Conservation (phyloP, 2,113 vertebrate species). For the Carassius auratus region DNA sequence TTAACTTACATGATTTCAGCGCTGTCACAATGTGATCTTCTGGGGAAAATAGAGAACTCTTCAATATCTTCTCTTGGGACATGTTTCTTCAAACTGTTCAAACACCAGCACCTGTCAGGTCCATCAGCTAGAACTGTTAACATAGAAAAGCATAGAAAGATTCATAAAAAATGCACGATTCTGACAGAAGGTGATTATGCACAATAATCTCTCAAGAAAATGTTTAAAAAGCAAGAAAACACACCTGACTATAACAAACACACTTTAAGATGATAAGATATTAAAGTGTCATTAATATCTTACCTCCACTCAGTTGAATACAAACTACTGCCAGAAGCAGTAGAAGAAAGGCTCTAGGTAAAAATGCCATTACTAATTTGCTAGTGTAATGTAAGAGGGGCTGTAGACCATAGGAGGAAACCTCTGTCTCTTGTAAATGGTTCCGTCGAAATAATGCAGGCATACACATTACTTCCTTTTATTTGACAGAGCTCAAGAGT, state of each 20-base stretch:
- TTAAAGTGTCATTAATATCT: constrained; percentile 32
- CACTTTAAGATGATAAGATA: too few species aligned
- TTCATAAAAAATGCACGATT: not conserved
- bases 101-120: constrained; percentile 64
- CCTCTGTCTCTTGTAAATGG: too few species aligned
- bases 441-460: too few species aligned
- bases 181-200: not conserved
- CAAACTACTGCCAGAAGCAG: constrained; percentile 58
- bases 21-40: constrained; percentile 55
- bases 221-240: not conserved
- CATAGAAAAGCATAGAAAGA: not conserved
- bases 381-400: not conserved
- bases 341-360: constrained; percentile 58
- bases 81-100: not conserved
- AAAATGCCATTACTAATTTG: constrained; percentile 54
- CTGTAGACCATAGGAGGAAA: too few species aligned
- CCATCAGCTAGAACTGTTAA: constrained; percentile 57
- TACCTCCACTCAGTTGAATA: constrained; percentile 65
- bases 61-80: constrained; percentile 51
- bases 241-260: not conserved
- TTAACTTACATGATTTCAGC: constrained; percentile 71
- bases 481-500: too few species aligned
- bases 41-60: constrained; percentile 66
- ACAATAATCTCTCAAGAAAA: not conserved
- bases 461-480: too few species aligned